phyloP scores from a whole-genome alignment of 64 coral and sea anemone genomes.

The Montipora cactus region DNA sequence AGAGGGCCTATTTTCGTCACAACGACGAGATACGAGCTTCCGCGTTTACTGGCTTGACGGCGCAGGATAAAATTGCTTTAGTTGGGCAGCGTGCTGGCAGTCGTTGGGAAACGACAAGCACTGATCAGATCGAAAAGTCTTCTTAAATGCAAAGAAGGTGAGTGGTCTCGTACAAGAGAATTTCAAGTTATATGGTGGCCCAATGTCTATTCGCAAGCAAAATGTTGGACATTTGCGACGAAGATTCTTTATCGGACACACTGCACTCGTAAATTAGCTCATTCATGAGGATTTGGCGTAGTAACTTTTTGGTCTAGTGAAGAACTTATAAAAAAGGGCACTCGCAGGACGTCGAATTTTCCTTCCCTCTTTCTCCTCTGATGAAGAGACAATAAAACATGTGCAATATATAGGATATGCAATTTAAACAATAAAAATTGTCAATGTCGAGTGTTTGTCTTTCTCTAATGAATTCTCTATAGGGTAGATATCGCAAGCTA shows the following conservation, averaged over 20 bases:
- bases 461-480: too few relatives aligned
- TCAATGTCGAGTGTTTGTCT: too few relatives aligned
- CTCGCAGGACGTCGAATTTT: not conserved
- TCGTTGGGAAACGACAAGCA: not conserved
- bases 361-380: too few relatives aligned
- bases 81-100: not conserved
- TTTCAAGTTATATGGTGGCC: constrained; percentile 52
- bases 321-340: not conserved
- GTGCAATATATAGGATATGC: too few relatives aligned
- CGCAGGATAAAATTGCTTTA: not conserved
- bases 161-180: constrained; percentile 20
- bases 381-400: too few relatives aligned
- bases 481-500: too few relatives aligned
- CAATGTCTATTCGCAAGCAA: constrained; percentile 20
- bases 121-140: not conserved
- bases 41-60: not conserved
- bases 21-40: constrained; percentile 1
- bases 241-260: constrained; percentile 24
- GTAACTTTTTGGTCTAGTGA: not conserved
- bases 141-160: constrained; percentile 25
- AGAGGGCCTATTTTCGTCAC: constrained; percentile 31
- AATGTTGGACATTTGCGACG: constrained; percentile 32
- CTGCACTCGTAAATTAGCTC: not conserved
- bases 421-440: too few relatives aligned
- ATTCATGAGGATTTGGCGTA: not conserved